phyloP scores from a whole-genome alignment of 1,140 invertebrate species.

The Drosophila navojoa region DNA sequence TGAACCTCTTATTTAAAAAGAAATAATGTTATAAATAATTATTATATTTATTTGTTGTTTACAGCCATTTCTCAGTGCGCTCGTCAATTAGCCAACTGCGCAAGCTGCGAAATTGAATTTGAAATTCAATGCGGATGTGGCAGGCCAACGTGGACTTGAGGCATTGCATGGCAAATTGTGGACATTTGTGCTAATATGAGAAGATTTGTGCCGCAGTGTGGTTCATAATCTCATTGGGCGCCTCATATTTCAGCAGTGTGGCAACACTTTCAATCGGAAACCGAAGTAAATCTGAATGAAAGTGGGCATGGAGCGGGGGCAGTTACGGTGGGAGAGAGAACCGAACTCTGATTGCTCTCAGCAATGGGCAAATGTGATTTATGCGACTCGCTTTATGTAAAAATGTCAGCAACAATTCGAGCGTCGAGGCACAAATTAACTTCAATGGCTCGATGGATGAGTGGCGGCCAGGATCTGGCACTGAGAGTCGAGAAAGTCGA shows the following conservation, averaged over 20 bases:
- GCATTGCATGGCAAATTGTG: slow-evolving; percentile 57
- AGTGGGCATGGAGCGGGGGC: not conserved
- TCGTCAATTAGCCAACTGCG: slow-evolving; percentile 23
- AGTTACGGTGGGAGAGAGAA: not conserved
- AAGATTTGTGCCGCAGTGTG: slow-evolving; percentile 13
- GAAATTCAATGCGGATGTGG: slow-evolving; percentile 51
- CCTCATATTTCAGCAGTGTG: slow-evolving; percentile 62
- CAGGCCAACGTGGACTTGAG: slow-evolving; percentile 5
- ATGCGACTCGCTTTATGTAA: slow-evolving; percentile 64
- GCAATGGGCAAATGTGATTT: slow-evolving; percentile 75
- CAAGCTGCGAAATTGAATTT: slow-evolving; percentile 46
- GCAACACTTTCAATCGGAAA: slow-evolving; percentile 61
- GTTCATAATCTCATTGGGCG: slow-evolving; percentile 42
- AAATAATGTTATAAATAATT: no score
- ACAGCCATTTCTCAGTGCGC: not conserved
- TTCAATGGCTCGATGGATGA: slow-evolving; percentile 41
- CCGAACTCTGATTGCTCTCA: slow-evolving; percentile 42
- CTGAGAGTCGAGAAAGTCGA: slow-evolving; percentile 56
- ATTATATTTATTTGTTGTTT: no score
- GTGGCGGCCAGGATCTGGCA: slow-evolving; percentile 10
- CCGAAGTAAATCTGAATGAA: slow-evolving; percentile 35
- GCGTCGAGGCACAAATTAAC: slow-evolving; percentile 71
- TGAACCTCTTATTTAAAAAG: no score
- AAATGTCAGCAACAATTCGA: slow-evolving; percentile 76
- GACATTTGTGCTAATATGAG: slow-evolving; percentile 73